A percentile compares a stretch with the other conserved stretches of the same genome.
These are phyloP conservation scores for Coenobita brevimanus DNA, from an alignment of 1,140 invertebrate genomes.

Conservation along the genomic window DNA sequence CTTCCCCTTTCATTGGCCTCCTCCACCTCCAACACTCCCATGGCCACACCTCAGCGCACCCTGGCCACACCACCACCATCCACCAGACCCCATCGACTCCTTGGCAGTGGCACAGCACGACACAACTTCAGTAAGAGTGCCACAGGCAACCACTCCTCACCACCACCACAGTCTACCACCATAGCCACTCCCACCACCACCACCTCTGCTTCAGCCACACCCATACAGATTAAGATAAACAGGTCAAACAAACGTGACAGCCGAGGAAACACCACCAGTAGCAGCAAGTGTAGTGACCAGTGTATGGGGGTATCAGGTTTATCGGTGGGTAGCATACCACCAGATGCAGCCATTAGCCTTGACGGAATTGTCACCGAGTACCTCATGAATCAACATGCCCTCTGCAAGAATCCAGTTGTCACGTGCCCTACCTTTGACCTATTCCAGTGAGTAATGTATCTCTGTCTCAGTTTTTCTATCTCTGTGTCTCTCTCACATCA, in stretches of 20 bases:
- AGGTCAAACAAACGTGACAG: slow-evolving; percentile 39
- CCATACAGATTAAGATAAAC: slow-evolving; percentile 45
- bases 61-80: slow-evolving; percentile 49
- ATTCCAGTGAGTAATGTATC: slow-evolving; percentile 75
- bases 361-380: slow-evolving; percentile 97
- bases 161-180: not conserved
- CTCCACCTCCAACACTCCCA: slow-evolving; percentile 53
- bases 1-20: slow-evolving; percentile 65
- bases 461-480: no score
- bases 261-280: not conserved
- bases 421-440: slow-evolving; percentile 93
- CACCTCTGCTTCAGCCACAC: slow-evolving; percentile 1
- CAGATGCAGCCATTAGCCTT: slow-evolving; percentile 79
- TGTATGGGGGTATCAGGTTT: slow-evolving; percentile 3
- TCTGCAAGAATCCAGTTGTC: slow-evolving; percentile 93
- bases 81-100: slow-evolving; percentile 10
- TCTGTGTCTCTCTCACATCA: no score
- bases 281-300: not conserved
- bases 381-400: slow-evolving; percentile 94
- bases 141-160: not conserved
- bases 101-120: no score
- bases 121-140: not conserved
- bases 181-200: not conserved
- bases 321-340: no score
- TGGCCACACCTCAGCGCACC: slow-evolving; percentile 56